Evolutionary conservation across 2,888 invertebrate genomes (phyloP).

Genomic region (Trissolcus japonicus): DNA sequence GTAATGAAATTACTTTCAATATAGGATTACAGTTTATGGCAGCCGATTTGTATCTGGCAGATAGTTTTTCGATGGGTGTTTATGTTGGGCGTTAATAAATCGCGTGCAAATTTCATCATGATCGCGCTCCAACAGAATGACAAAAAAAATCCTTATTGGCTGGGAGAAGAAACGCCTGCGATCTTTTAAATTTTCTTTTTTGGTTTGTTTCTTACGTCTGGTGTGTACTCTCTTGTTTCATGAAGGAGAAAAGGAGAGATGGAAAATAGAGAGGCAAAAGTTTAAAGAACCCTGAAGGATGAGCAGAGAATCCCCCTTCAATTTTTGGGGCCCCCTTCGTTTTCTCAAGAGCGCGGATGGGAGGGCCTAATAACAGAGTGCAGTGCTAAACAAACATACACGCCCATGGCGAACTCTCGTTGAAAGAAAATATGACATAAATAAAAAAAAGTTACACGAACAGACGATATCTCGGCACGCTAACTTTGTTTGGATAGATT

Average conservation of each 20-base stretch:
- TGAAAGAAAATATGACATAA: conserved; percentile 61
- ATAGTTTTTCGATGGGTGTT: conserved; percentile 21
- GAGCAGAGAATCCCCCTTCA: conserved; percentile 37
- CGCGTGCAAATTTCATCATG: conserved; percentile 61
- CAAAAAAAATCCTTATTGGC: conserved; percentile 26
- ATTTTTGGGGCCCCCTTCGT: conserved; percentile 57
- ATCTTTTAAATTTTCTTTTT: conserved; percentile 58
- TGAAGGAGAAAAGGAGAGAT: conserved; percentile 33
- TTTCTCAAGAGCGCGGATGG: conserved; percentile 64
- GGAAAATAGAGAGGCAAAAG: conserved; percentile 45
- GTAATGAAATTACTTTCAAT: conserved; percentile 16
- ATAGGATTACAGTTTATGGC: conserved; percentile 20
- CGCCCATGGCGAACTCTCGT: conserved; percentile 74
- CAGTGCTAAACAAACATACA: conserved; percentile 76
- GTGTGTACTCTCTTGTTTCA: conserved; percentile 27
- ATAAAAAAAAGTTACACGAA: conserved; percentile 39
- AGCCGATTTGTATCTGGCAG: conserved; percentile 23
- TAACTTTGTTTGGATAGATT: conserved; percentile 16
- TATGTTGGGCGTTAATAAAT: conserved; percentile 59
- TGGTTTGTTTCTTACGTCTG: conserved; percentile 3
- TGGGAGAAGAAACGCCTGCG: conserved; percentile 56
- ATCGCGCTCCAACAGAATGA: conserved; percentile 48
- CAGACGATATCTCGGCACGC: conserved; percentile 44
- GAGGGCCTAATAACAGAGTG: conserved; percentile 75
- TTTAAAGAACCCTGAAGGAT: conserved; percentile 46